A percentile compares a stretch with the other conserved stretches of the same genome.
These are phyloP conservation scores for Elachura formosa DNA, from an alignment of 2,113 vertebrate species.

Conservation along the genomic window DNA sequence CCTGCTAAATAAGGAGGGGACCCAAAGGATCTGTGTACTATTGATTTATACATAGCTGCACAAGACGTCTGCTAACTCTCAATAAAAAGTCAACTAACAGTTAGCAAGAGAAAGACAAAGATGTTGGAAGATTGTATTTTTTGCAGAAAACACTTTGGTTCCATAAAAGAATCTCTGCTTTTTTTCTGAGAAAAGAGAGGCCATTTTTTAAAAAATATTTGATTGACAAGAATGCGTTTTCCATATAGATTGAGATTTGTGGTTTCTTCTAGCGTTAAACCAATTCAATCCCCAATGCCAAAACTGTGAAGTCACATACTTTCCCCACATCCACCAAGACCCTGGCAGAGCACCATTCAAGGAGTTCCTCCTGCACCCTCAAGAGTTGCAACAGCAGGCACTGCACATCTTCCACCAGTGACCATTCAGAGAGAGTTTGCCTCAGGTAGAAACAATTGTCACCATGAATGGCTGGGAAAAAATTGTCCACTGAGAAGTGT, in stretches of 20 bases:
- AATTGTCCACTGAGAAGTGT: not conserved
- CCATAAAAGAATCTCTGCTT: fast-evolving
- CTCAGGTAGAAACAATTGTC: not conserved
- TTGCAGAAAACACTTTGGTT: fast-evolving
- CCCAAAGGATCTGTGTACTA: fast-evolving
- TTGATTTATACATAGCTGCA: not conserved
- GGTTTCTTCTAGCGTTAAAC: not conserved
- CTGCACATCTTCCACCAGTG: fast-evolving
- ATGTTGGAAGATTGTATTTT: not conserved
- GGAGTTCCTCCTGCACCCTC: fast-evolving
- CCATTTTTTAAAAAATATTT: not conserved
- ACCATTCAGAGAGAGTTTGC: not conserved
- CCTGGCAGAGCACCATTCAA: fast-evolving
- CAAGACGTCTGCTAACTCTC: not conserved
- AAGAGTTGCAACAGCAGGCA: not conserved
- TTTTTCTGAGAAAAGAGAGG: not conserved
- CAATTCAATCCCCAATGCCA: not conserved
- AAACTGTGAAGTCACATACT: not conserved
- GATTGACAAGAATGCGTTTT: not conserved
- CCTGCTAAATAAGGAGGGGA: not conserved
- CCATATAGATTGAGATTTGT: not conserved
- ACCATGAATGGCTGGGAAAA: not conserved
- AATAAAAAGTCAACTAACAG: not conserved
- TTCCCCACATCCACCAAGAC: not conserved
- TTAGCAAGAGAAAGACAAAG: not conserved